Evolutionary conservation across 2,888 invertebrate species (phyloP), one percentile per base, ranked within the genome.

Genomic region (Acronicta alni): DNA sequence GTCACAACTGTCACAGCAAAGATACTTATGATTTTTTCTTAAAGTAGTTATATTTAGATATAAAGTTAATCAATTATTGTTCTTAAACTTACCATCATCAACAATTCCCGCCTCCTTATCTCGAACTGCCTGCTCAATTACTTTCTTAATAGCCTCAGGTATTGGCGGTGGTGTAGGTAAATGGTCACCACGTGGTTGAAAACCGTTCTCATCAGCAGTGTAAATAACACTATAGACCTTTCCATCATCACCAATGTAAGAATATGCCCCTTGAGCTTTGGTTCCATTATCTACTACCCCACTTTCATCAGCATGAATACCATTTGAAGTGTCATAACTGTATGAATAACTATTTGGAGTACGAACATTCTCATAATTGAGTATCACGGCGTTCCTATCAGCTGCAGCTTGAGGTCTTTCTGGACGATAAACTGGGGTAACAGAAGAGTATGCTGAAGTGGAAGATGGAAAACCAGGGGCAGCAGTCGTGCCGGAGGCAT

Each of bases 201-300:
- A 93, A 0, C 93, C 93, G 69, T 92, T 90, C 77, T 93, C 91
- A 79, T 93, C 92, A 39, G 93, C 93, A 2, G 89, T 85, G 46
- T 93, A 93, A 23, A 69, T 70, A 0, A 93, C 77, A 35, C 75
- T 85, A 32, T 92, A 93, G 0, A 86, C 18, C 74, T 90, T 89
- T 20, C 92, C 93, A 77, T 93, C 92, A 72, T 93, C 92, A 45
- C 92, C 92, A 9, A 76, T 86, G 14, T 92, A 93, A 2, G 92
- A 92, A 67, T 85, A 93, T 2, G 86, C 79, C 17, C 93, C 93
- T 63, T 86, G 75, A 14, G 89, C 89, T 82, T 83, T 88, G 0
- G 88, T 85, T 39, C 92, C 92, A 77, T 89, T 80, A 1, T 52
- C 72, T n/a, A 87, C 77, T n/a, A 79, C 81, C 6, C 88, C 93